phyloP scores from a whole-genome alignment of 2,797 vertebrate species.

The Microctenopoma stevenorrisi region DNA sequence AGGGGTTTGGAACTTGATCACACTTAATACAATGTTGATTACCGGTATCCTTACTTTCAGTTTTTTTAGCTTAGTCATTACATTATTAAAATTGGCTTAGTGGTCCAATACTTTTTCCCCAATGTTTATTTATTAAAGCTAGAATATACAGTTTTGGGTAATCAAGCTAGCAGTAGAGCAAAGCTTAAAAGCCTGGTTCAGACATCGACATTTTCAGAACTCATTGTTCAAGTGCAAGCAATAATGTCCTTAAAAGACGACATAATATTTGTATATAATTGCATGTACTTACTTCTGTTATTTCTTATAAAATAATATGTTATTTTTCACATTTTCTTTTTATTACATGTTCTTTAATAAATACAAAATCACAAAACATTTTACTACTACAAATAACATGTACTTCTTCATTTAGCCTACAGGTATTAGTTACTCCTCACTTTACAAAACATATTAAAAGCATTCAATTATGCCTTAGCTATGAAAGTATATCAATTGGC shows the following conservation, averaged over 20 bases:
- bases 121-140: background rate
- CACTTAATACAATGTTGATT: background rate
- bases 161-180: too few species aligned
- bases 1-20: background rate
- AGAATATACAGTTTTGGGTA: too few species aligned
- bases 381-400: too few species aligned
- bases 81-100: background rate
- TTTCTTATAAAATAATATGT: background rate
- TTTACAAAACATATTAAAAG: too few species aligned
- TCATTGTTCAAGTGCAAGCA: background rate
- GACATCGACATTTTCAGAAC: background rate
- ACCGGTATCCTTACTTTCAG: background rate
- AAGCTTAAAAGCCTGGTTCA: too few species aligned
- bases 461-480: too few species aligned
- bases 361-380: background rate
- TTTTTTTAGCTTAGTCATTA: background rate
- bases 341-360: conserved; percentile 41
- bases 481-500: too few species aligned
- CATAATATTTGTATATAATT: background rate
- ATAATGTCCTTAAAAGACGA: background rate
- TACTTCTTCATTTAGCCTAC: background rate
- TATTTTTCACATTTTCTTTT: conserved; percentile 28
- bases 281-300: background rate
- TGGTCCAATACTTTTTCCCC: background rate
- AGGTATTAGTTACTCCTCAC: background rate